phyloP scores from a whole-genome alignment of 2,797 vertebrate genomes.

The Enteromius trimaculatus region DNA sequence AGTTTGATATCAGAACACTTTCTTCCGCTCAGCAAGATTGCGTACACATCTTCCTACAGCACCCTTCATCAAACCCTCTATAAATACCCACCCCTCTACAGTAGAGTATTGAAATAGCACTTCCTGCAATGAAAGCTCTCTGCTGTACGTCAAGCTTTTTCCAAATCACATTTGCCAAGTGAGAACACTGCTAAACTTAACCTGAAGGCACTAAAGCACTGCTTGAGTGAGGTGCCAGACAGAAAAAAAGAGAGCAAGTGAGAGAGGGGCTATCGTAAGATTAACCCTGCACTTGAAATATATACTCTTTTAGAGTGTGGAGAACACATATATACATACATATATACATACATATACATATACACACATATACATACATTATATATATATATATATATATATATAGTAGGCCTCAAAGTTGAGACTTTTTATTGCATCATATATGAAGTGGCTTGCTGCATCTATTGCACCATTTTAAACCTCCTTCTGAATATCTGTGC shows the following conservation, averaged over 20 bases:
- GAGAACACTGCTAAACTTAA: slow-evolving; percentile 42
- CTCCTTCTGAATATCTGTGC: not conserved
- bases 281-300: not conserved
- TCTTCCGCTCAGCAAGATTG: not conserved
- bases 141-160: slow-evolving; percentile 19
- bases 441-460: not conserved
- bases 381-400: too few species aligned
- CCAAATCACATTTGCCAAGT: slow-evolving; percentile 30
- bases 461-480: not conserved
- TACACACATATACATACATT: too few species aligned
- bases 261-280: not conserved
- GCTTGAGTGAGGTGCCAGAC: slow-evolving; percentile 2
- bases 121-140: slow-evolving; percentile 12
- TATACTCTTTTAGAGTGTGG: not conserved
- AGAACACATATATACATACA: not conserved
- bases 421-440: not conserved
- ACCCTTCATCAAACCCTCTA: slow-evolving; percentile 46
- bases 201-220: slow-evolving; percentile 6
- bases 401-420: not conserved
- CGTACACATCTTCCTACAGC: not conserved
- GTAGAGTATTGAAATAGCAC: slow-evolving; percentile 50
- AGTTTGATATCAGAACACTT: not conserved
- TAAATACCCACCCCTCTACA: slow-evolving; percentile 49
- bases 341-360: too few species aligned
- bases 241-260: not conserved